phyloP scores from a whole-genome alignment of 2,113 vertebrate species.

The Aegotheles bennettii region DNA sequence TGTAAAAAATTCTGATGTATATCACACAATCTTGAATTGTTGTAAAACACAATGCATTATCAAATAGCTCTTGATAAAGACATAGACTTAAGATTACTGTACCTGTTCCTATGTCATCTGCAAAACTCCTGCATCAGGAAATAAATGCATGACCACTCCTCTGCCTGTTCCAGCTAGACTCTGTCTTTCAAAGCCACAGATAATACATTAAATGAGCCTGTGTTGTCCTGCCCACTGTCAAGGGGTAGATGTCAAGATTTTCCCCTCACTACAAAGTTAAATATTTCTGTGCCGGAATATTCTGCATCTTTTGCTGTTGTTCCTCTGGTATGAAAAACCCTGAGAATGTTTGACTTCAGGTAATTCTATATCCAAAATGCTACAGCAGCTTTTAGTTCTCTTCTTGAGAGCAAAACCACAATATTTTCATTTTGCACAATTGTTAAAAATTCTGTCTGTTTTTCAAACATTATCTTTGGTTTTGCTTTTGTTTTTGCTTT shows the following conservation, averaged over 20 bases:
- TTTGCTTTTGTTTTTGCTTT: not conserved
- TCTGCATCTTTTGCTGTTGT: not conserved
- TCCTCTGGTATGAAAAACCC: not conserved
- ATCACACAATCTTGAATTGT: not conserved
- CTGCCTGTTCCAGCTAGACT: not conserved
- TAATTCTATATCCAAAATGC: not conserved
- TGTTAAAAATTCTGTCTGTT: not conserved
- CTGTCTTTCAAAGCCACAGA: not conserved
- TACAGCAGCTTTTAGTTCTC: not conserved
- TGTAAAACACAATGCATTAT: not conserved
- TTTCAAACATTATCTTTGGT: not conserved
- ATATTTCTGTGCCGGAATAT: not conserved
- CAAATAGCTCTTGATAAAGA: not conserved
- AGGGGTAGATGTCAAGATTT: not conserved
- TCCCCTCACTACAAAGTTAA: not conserved
- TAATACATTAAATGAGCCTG: not conserved
- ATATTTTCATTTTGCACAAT: not conserved
- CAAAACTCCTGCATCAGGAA: not conserved
- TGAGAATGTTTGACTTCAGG: not conserved
- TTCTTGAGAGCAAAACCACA: not conserved
- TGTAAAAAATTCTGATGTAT: not conserved
- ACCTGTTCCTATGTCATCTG: not conserved
- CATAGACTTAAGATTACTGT: not conserved
- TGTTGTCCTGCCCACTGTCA: not conserved
- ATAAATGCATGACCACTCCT: rapidly evolving